phyloP scores from a whole-genome alignment of 2,888 invertebrate genomes.

The Gymnoscelis rufifasciata region DNA sequence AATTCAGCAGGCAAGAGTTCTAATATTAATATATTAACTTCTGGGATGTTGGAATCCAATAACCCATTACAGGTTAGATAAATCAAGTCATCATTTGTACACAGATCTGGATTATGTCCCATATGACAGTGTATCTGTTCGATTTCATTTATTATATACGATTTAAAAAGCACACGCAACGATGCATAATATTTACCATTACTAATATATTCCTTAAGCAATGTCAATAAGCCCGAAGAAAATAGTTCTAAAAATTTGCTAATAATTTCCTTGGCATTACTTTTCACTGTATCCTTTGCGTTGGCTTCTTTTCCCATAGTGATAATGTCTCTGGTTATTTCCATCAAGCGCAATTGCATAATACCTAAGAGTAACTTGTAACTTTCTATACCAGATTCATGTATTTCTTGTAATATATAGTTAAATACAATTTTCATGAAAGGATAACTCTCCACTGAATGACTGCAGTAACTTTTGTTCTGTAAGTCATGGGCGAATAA shows the following conservation, averaged over 20 bases:
- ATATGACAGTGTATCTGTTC: neutral
- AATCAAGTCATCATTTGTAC: neutral
- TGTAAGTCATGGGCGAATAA: constrained; percentile 11
- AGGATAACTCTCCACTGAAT: neutral
- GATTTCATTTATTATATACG: neutral
- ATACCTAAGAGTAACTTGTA: constrained; percentile 13
- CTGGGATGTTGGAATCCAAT: no score
- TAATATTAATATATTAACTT: no score
- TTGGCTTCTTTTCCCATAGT: neutral
- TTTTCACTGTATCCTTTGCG: constrained; percentile 1
- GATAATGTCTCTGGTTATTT: constrained; percentile 10
- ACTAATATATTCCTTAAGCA: constrained; percentile 11
- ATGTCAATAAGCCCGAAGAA: constrained; percentile 7
- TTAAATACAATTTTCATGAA: constrained; percentile 10
- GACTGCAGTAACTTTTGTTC: constrained; percentile 8
- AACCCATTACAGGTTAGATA: no score
- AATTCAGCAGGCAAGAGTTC: constrained; percentile 16
- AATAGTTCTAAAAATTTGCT: constrained; percentile 5
- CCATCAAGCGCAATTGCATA: constrained; percentile 11
- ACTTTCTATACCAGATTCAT: constrained; percentile 8
- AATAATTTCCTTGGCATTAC: neutral
- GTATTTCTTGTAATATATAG: constrained; percentile 12
- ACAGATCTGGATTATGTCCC: neutral
- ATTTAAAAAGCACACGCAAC: constrained; percentile 9
- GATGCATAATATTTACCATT: constrained; percentile 12